Evolutionary conservation across 2,888 invertebrate species (phyloP), one percentile per base, ranked within the genome.

Genomic region (Agriopis leucophaearia): DNA sequence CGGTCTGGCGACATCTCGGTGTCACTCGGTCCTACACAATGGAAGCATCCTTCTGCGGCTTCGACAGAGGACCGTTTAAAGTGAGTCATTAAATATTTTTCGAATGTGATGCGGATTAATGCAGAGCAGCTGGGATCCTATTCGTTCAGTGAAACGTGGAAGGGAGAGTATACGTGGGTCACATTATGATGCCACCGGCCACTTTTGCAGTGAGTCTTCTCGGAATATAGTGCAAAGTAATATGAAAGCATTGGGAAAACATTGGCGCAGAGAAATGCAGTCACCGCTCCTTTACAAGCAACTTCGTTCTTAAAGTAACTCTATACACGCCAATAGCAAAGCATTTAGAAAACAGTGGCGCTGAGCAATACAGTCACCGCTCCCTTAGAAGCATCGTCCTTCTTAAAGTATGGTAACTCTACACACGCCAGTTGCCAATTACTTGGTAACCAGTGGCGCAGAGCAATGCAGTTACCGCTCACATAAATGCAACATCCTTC

Each of bases 41-140:
- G 96, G 98, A 98, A 88, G 97, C 97, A 63, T 97, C 97, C 60
- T 97, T 97, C 88, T 97, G 97, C 83, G 97, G 97, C 50, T 97
- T 96, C 84, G 97, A 97, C 80, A 94, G 96, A 80, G 97, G 97
- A 44, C 94, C 95, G 15, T 96, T 95, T 81, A 95, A 95, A 94
- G 96, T 96, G 64, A 70, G 51, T 12, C n/a, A 13, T 15, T 38
- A 8, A 8, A 15, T 38, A 27, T n/a, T 48, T 27, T 18, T 48
- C 12, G 5, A 18, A 51, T 35, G 13, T 8, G 8, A 10, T 27
- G 16, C 4, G 3, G 15, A n/a, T 44, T 42, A 13, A 1, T 8
- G 38, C 38, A 8, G 38, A 38, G n/a, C 38, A 38, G n/a, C 8
- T 54, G 42, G 42, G 42, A 10, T 13, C 5, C 42, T 42, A 13